Evolutionary conservation across 2,888 invertebrate species (phyloP), one percentile per base, ranked within the genome.

Genomic region (Margaritifera margaritifera): DNA sequence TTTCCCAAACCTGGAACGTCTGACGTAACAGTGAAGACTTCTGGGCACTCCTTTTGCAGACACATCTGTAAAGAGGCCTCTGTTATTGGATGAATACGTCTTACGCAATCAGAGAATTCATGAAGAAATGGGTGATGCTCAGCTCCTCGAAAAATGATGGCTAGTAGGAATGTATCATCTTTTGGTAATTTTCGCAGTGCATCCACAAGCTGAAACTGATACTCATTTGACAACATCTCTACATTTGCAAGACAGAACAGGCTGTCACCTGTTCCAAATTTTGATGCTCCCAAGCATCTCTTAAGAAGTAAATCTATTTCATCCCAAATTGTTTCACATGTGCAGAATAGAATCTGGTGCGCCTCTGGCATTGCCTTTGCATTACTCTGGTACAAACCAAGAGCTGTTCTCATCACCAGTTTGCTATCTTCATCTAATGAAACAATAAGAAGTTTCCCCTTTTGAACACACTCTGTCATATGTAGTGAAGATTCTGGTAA

Each of bases 191-290:
- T 56, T 4, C 62, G 22, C 1, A 83, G 62, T 52, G 51, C 31
- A 51, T 79, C 77, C 4, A 80, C 78, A 60, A 83, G 68, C 27
- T 58, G 64, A 51, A 77, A 78, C 57, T 80, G 80, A 8, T 78
- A 27, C 55, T 80, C 80, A 68, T 67, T 75, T 22, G 78, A 53
- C 2, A 81, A 68, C 11, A 72, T 51, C 68, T 83, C 81, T 18
- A 80, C 73, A 68, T 78, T 73, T 22, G 75, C 80, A 27, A 83
- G 65, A 57, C 79, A 79, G 53, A 70, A 83, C 2, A 81, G 62
- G 15, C 58, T 54, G 4, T 27, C 25, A 0, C 31, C 27, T 42
- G 59, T 58, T 52, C 51, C 65, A 24, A 65, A 65, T 6, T 54
- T 15, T 8, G 27, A 20, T 50, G 71, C 53, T n/a, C 69, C 68